phyloP scores from a whole-genome alignment of 2,888 invertebrate species.

The Penaeus monodon region DNA sequence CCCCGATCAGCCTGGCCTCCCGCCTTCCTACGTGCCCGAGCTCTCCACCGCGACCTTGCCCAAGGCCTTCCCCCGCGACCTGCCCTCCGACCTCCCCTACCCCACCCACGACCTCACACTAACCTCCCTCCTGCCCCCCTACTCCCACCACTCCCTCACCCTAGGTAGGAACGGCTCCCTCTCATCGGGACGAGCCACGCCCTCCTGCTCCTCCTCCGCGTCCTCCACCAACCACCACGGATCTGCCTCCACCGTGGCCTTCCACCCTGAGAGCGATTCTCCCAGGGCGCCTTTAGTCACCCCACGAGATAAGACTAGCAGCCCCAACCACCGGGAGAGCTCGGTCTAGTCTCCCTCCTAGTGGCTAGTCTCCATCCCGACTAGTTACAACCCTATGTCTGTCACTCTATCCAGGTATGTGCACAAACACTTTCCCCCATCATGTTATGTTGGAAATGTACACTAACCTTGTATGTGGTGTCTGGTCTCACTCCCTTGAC shows the following conservation, averaged over 20 bases:
- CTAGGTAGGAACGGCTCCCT: slow-evolving; percentile 33
- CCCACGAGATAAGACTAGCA: slow-evolving; percentile 42
- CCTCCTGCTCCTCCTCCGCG: slow-evolving; percentile 39
- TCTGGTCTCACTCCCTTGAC: too few relatives aligned
- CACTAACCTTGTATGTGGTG: too few relatives aligned
- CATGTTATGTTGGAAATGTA: not conserved
- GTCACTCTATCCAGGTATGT: slow-evolving; percentile 41
- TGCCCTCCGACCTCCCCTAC: not conserved
- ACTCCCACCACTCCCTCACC: slow-evolving; percentile 24
- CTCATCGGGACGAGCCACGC: slow-evolving; percentile 44
- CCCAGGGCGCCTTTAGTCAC: slow-evolving; percentile 35
- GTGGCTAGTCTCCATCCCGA: slow-evolving; percentile 34
- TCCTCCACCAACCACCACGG: slow-evolving; percentile 31
- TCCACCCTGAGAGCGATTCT: slow-evolving; percentile 48
- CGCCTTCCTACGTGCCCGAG: slow-evolving; percentile 9
- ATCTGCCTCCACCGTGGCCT: slow-evolving; percentile 52
- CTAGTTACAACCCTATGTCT: not conserved
- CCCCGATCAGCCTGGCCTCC: slow-evolving; percentile 40
- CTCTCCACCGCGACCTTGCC: slow-evolving; percentile 25
- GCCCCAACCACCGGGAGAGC: slow-evolving; percentile 54
- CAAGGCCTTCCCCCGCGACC: slow-evolving; percentile 34
- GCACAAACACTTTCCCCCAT: not conserved
- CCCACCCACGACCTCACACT: slow-evolving; percentile 19
- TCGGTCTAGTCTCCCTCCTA: slow-evolving; percentile 54
- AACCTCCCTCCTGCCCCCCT: slow-evolving; percentile 24